Evolutionary conservation across 2,888 invertebrate species (phyloP).

Genomic region (Melolontha melolontha): DNA sequence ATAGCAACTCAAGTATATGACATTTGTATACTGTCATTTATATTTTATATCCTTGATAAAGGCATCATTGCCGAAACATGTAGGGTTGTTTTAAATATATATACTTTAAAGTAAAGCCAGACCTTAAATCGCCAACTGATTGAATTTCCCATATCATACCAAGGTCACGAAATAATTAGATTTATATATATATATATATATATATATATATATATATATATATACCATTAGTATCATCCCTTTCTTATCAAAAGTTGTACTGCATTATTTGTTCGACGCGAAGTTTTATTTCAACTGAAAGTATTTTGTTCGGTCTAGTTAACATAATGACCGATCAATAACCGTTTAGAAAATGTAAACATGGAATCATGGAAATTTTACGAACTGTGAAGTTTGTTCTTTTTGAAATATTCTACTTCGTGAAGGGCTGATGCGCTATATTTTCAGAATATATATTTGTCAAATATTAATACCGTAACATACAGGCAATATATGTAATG

Average conservation of each 20-base stretch:
- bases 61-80: too few species aligned
- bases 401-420: conserved; percentile 19
- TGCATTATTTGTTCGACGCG: conserved; percentile 15
- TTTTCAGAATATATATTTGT: conserved; percentile 9
- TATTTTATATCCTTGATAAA: too few species aligned
- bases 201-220: conserved; percentile 4
- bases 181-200: conserved; percentile 10
- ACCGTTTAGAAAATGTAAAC: conserved; percentile 23
- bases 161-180: too few species aligned
- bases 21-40: too few species aligned
- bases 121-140: too few species aligned
- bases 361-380: conserved; percentile 24
- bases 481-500: too few species aligned
- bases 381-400: conserved; percentile 20
- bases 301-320: conserved; percentile 15
- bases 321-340: conserved; percentile 22
- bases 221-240: neutral
- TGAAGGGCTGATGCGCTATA: neutral
- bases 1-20: too few species aligned
- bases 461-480: conserved; percentile 3
- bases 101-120: too few species aligned
- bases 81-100: too few species aligned
- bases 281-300: conserved; percentile 24
- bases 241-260: neutral
- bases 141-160: too few species aligned